Evolutionary conservation across 2,113 vertebrate genomes (phyloP), one percentile per base, ranked within the genome.

Genomic region (Cyanoderma ruficeps): DNA sequence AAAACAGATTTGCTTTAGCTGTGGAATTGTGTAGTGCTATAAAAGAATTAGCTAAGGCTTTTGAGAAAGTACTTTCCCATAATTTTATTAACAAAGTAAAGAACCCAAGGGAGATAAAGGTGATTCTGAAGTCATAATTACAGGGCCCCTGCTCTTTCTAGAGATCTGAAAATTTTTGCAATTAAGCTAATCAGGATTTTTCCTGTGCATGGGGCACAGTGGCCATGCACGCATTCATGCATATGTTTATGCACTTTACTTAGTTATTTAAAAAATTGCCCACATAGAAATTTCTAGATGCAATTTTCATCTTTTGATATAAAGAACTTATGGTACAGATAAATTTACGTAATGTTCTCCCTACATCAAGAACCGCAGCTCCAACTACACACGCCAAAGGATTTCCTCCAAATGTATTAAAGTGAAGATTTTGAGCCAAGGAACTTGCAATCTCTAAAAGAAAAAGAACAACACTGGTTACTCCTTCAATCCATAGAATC

Each of bases 401-500:
- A 82, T 93, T 99, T 89, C 99, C 99, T 87, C 98, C 99, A 65
- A 99, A 99, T 2, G 99, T 99, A 94, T 98, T 99, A 96, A 99
- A 98, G 61, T 99, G 98, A 72, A 86, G n/a, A 14, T 83, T 93
- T 60, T 98, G 97, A 39, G 92, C 91, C 93, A 99, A 98, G 19
- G 98, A 97, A 37, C 87, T 95, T 24, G 99, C 98, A 79, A 99
- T 99, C 96, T 99, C 99, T 99, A 70, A 60, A 89, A 92, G 55
- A 75, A 80, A 81, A 96, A 93, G 39, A 74, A 83, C 9, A 94
- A 31, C 30, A 68, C 0, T 64, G 24, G 28, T 94, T 78, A 86
- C 20, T 94, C 31, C 76, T 52, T 77, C 31, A 83, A n/a, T 86
- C 61, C 47, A 61, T 10, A 68, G n/a, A 30, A 46, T 46, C 44